Evolutionary conservation across 2,888 invertebrate species (phyloP).

Genomic region (Andrena bucephala): DNA sequence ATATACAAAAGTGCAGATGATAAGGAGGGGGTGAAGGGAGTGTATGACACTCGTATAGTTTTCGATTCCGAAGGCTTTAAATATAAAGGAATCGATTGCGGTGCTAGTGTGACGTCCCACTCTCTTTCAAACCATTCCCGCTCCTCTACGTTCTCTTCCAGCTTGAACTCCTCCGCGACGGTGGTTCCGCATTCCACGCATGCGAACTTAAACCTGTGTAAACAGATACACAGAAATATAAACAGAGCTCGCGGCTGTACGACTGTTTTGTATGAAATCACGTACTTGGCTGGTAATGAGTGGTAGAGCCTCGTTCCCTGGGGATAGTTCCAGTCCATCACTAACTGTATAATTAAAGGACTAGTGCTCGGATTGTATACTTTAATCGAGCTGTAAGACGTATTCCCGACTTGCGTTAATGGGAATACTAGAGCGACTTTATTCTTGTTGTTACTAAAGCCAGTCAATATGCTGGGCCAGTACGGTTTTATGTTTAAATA

Average conservation of each 20-base stretch:
- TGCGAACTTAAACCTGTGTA: constrained; percentile 79
- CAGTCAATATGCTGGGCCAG: constrained; percentile 88
- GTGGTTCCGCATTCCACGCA: constrained; percentile 78
- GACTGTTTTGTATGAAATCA: constrained; percentile 18
- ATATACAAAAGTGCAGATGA: constrained; percentile 82
- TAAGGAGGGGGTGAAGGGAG: constrained; percentile 76
- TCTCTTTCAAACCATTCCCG: constrained; percentile 76
- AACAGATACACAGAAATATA: background rate
- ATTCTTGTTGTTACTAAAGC: constrained; percentile 80
- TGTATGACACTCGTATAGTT: constrained; percentile 78
- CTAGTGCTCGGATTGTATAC: constrained; percentile 91
- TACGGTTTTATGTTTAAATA: constrained; percentile 88
- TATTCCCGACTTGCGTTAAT: constrained; percentile 91
- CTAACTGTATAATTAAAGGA: constrained; percentile 90
- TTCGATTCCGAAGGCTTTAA: constrained; percentile 79
- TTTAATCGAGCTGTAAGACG: constrained; percentile 88
- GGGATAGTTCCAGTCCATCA: constrained; percentile 90
- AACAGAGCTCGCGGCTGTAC: background rate
- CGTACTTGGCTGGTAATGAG: constrained; percentile 85
- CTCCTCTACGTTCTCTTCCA: constrained; percentile 73
- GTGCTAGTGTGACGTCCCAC: constrained; percentile 76
- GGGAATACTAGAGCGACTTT: constrained; percentile 88
- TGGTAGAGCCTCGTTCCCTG: constrained; percentile 87
- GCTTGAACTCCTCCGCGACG: constrained; percentile 80
- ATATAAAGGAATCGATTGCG: constrained; percentile 78